Conservation (phyloP, 2,797 vertebrate genomes). For the Urosaurus nigricauda region DNA sequence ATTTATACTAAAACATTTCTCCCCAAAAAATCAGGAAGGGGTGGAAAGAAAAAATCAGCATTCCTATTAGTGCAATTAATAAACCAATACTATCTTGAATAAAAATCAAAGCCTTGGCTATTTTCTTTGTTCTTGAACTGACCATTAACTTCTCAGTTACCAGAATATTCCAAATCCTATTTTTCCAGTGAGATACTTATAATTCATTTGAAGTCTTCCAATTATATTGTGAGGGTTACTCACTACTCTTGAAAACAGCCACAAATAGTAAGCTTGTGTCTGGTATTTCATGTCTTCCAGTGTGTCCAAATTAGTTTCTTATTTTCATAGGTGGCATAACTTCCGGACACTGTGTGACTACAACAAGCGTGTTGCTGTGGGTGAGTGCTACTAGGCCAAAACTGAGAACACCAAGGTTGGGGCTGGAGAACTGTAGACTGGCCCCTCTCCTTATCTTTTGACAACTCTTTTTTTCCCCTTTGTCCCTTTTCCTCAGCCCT, state of each 20-base stretch:
- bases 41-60: too few relatives aligned
- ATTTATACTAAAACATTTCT: too few relatives aligned
- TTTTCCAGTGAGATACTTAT: too few relatives aligned
- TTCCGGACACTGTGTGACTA: constrained; percentile 94
- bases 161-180: too few relatives aligned
- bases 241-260: background rate
- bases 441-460: background rate
- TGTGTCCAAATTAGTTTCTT: constrained; percentile 8
- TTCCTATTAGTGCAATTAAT: too few relatives aligned
- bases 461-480: background rate
- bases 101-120: too few relatives aligned
- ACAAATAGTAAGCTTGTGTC: background rate
- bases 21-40: too few relatives aligned
- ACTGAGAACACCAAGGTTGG: constrained; percentile 68
- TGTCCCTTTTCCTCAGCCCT: constrained; percentile 80
- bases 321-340: constrained; percentile 88
- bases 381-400: constrained; percentile 73
- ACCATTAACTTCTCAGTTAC: too few relatives aligned
- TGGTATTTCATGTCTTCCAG: background rate
- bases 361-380: constrained; percentile 92
- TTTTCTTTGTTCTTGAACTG: too few relatives aligned
- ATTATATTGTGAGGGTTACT: background rate
- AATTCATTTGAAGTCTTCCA: too few relatives aligned
- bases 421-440: constrained; percentile 60
- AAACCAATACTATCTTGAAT: too few relatives aligned